phyloP scores from a whole-genome alignment of 2,888 invertebrate genomes.

The Tachina grossa region DNA sequence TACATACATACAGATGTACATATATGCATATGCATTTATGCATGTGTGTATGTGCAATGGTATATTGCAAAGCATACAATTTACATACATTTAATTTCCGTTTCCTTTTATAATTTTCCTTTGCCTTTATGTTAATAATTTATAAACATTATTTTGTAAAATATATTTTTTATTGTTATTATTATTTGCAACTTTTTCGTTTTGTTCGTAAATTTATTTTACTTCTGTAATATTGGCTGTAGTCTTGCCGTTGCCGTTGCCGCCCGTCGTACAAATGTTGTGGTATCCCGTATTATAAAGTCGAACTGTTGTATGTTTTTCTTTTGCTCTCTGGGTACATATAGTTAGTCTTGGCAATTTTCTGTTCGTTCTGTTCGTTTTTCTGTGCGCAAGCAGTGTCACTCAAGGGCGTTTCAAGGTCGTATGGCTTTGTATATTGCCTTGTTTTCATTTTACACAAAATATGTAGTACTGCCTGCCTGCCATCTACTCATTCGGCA shows the following conservation, averaged over 20 bases:
- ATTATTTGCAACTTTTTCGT: slow-evolving; percentile 2
- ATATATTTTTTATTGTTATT: slow-evolving; percentile 9
- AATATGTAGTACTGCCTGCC: neutral
- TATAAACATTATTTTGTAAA: neutral
- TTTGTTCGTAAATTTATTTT: slow-evolving; percentile 20
- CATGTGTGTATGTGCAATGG: neutral
- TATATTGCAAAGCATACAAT: no score
- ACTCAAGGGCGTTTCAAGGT: slow-evolving; percentile 83
- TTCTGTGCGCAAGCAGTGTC: slow-evolving; percentile 81
- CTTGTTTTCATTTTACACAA: slow-evolving; percentile 39
- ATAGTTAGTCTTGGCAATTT: slow-evolving; percentile 73
- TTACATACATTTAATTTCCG: slow-evolving; percentile 37
- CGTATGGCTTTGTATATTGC: slow-evolving; percentile 73
- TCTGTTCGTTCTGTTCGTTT: slow-evolving; percentile 56
- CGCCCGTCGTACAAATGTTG: slow-evolving; percentile 63
- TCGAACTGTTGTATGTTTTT: slow-evolving; percentile 55
- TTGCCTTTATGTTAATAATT: neutral
- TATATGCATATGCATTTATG: neutral
- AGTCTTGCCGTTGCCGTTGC: slow-evolving; percentile 60
- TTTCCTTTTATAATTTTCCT: slow-evolving; percentile 20
- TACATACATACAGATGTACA: neutral
- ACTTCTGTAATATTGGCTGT: slow-evolving; percentile 56
- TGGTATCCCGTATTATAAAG: slow-evolving; percentile 60
- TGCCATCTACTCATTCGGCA: slow-evolving; percentile 40
- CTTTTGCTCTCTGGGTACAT: slow-evolving; percentile 60